Evolutionary conservation across 2,888 invertebrate genomes (phyloP).

Genomic region (Heliconius erato): DNA sequence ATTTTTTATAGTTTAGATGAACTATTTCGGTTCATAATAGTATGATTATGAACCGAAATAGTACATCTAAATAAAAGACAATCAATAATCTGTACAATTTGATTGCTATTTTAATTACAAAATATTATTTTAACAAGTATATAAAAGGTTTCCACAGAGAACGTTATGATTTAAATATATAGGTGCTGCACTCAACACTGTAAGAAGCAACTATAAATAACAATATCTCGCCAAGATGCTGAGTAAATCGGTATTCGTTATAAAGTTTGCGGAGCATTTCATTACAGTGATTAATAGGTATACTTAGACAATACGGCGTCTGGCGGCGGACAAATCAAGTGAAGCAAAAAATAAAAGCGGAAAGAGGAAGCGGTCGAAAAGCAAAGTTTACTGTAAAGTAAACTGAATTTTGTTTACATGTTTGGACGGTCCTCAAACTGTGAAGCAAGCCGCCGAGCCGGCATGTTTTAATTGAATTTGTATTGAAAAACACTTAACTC

Average conservation of each 20-base stretch:
- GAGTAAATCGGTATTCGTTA: slow-evolving; percentile 32
- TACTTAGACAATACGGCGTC: slow-evolving; percentile 40
- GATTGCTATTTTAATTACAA: not conserved
- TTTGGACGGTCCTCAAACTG: slow-evolving; percentile 63
- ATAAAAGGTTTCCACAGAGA: not conserved
- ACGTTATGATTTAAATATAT: slow-evolving; percentile 4
- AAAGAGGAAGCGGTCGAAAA: slow-evolving; percentile 61
- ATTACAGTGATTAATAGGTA: slow-evolving; percentile 44
- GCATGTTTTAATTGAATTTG: slow-evolving; percentile 67
- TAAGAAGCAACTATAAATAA: slow-evolving; percentile 24
- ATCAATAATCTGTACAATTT: too few relatives aligned
- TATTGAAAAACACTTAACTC: slow-evolving; percentile 58
- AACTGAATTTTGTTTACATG: slow-evolving; percentile 72
- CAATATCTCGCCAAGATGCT: slow-evolving; percentile 20
- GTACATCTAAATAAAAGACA: too few relatives aligned
- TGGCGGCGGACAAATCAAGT: slow-evolving; percentile 58
- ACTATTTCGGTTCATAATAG: not conserved
- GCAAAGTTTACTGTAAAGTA: slow-evolving; percentile 67
- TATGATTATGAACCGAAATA: too few relatives aligned
- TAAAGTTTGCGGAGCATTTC: slow-evolving; percentile 40
- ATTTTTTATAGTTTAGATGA: not conserved
- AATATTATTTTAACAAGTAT: not conserved
- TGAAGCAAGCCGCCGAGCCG: slow-evolving; percentile 58
- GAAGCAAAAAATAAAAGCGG: slow-evolving; percentile 61
- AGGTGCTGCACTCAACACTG: slow-evolving; percentile 3